phyloP scores from a whole-genome alignment of 1,140 invertebrate species.

The Brachionus manjavacas region DNA sequence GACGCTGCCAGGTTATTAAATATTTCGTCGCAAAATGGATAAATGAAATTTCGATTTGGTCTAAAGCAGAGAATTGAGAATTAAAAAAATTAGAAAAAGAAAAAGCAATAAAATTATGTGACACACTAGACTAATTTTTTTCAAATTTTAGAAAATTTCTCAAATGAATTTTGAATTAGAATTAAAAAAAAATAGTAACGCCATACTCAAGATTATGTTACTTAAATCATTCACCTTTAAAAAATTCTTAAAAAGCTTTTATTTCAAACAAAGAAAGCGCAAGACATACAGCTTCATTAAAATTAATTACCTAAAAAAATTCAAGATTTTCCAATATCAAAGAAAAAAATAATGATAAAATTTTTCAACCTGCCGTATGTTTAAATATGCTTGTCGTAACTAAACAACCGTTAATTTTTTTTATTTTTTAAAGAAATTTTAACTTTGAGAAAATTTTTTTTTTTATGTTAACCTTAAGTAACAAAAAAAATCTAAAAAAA shows the following conservation, averaged over 20 bases:
- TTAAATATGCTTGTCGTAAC: constrained; percentile 27
- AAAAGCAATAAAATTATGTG: neutral
- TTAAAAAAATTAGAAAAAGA: neutral
- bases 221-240: constrained; percentile 23
- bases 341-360: constrained; percentile 36
- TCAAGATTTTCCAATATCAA: neutral
- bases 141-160: neutral
- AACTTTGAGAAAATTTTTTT: neutral
- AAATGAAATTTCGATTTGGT: neutral
- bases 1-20: neutral
- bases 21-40: neutral
- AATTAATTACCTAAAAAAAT: neutral
- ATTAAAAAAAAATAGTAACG: constrained; percentile 22
- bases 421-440: neutral
- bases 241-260: neutral
- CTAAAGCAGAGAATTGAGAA: neutral
- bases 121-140: constrained; percentile 35
- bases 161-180: constrained; percentile 2
- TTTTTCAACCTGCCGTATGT: neutral
- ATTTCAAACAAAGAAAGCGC: neutral
- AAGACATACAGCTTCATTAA: constrained; percentile 16
- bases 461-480: neutral
- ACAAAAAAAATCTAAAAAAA: neutral
- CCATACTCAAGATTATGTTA: constrained; percentile 5
- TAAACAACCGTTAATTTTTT: constrained; percentile 38